Evolutionary conservation across 2,888 invertebrate species (phyloP).

Genomic region (Leuctra nigra): DNA sequence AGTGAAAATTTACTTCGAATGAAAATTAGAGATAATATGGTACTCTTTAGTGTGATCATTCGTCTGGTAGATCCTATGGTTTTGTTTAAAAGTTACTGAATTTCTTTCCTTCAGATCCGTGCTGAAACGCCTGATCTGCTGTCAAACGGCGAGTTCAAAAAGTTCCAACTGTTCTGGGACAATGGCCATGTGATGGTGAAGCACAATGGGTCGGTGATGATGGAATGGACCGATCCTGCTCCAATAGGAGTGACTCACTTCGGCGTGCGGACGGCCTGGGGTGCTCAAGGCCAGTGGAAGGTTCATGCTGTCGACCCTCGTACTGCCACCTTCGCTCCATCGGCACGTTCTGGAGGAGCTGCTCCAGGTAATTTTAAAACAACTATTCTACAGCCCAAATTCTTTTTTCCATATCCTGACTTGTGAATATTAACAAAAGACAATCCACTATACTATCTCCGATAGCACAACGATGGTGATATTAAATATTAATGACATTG

Average conservation of each 20-base stretch:
- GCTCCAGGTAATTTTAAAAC: too few species aligned
- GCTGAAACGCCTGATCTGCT: slow-evolving; percentile 52
- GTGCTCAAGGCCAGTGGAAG: slow-evolving; percentile 57
- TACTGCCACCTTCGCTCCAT: slow-evolving; percentile 20
- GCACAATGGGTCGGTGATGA: slow-evolving; percentile 44
- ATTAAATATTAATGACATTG: too few species aligned
- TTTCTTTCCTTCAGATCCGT: slow-evolving; percentile 42
- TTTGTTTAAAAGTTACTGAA: too few species aligned
- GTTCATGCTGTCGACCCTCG: slow-evolving; percentile 38
- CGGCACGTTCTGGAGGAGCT: neutral
- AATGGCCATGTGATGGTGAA: slow-evolving; percentile 48
- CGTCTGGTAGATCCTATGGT: too few species aligned
- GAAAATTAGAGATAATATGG: too few species aligned
- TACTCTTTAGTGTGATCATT: too few species aligned
- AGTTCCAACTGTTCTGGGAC: slow-evolving; percentile 51
- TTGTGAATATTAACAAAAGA: too few species aligned
- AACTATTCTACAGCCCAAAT: too few species aligned
- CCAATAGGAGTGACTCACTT: slow-evolving; percentile 55
- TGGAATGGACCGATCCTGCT: slow-evolving; percentile 54
- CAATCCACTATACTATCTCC: too few species aligned
- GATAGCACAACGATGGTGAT: too few species aligned
- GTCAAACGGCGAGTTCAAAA: slow-evolving; percentile 48
- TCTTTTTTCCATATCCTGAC: too few species aligned
- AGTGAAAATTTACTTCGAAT: too few species aligned
- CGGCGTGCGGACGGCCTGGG: slow-evolving; percentile 58